Evolutionary conservation across 2,888 invertebrate genomes (phyloP), one percentile per base, ranked within the genome.

Genomic region (Parelbella ahira): DNA sequence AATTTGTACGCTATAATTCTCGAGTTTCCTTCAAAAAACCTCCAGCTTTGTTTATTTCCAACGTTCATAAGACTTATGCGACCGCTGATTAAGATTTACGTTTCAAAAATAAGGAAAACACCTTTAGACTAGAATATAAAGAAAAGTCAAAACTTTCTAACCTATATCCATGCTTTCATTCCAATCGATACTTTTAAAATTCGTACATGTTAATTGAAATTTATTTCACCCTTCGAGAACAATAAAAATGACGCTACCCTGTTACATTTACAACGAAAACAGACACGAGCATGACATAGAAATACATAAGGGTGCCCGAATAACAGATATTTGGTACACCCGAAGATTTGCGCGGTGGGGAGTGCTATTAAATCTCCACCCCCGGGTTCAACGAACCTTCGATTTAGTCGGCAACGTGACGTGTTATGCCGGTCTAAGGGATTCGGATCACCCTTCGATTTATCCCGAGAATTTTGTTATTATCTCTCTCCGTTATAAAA

Each of bases 311-410:
- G 42, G 42, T n/a, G 34, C 41, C 32, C 21, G 42, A 42, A 42
- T 42, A 42, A 34, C 43, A 36, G 36, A 43, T 37, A 43, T 43
- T 30, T 43, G 36, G 43, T 24, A 24, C 30, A 37, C 37, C 48
- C 41, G 39, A 44, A 44, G 37, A 44, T 45, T 45, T 42, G 42
- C 41, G 45, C 43, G 45, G 32, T 37, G 44, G 43, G 48, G 44
- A 25, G 42, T 13, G 33, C 33, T 20, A 37, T 21, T 15, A 41
- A 41, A 41, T 41, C 41, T 41, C 44, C 45, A 45, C 48, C 48
- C 48, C 45, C 20, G 37, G 37, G 48, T 42, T 48, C 45, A 41
- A 39, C 38, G 48, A 45, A 48, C 48, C 43, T 38, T 30, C 41
- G 41, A 41, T 41, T 42, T 13, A 28, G 27, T 9, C 27, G 41